Percentiles rank a stretch among this genome's conserved stretches.
phyloP scores from a whole-genome alignment of 1,140 invertebrate species.

The Hycleus phaleratus region DNA sequence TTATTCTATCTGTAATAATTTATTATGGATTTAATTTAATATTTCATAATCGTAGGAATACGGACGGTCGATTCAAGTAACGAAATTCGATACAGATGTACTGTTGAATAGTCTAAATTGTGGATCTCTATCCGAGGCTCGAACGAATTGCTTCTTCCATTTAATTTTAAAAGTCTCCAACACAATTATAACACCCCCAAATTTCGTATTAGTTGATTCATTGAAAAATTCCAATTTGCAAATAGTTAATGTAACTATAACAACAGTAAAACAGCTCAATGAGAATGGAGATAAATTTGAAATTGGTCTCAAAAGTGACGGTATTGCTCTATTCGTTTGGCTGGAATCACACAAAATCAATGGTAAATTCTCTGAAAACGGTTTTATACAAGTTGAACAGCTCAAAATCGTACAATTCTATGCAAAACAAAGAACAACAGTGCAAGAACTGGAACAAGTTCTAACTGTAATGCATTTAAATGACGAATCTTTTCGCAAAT shows the following conservation, averaged over 20 bases:
- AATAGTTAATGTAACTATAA: neutral
- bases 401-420: slow-evolving; percentile 29
- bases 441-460: too few relatives aligned
- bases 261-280: neutral
- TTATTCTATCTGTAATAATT: neutral
- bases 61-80: slow-evolving; percentile 1
- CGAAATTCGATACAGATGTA: neutral
- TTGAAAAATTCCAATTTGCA: slow-evolving; percentile 3
- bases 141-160: slow-evolving; percentile 2
- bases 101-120: neutral
- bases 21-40: neutral
- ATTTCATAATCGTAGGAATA: slow-evolving; percentile 1
- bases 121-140: neutral
- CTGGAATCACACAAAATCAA: slow-evolving; percentile 29
- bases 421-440: too few relatives aligned
- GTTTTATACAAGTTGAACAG: slow-evolving; percentile 36
- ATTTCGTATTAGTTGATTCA: neutral
- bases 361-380: slow-evolving; percentile 39
- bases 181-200: neutral
- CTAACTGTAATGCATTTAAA: too few relatives aligned
- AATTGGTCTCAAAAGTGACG: slow-evolving; percentile 32
- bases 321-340: slow-evolving; percentile 39
- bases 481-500: too few relatives aligned
- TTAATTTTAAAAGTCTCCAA: neutral
- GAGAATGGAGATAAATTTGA: slow-evolving; percentile 26